phyloP scores from a whole-genome alignment of 2,113 vertebrate species.

The Monarcha castaneiventris region DNA sequence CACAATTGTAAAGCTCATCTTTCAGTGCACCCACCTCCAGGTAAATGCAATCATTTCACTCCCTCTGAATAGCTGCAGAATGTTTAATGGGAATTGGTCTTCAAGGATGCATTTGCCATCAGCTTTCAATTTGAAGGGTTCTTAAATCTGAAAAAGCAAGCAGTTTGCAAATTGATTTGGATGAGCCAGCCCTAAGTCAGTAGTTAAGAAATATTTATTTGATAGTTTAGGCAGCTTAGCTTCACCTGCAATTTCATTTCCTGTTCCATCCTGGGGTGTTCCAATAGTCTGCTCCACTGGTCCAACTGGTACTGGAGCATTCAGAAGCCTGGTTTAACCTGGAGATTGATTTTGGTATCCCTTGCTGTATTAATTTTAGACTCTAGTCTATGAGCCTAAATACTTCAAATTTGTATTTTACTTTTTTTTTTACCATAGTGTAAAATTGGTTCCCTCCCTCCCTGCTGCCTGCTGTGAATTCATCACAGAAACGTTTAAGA shows the following conservation, averaged over 20 bases:
- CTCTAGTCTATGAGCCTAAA: neutral
- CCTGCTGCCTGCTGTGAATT: neutral
- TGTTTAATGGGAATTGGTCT: neutral
- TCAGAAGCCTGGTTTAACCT: neutral
- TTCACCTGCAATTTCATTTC: slow-evolving; percentile 27
- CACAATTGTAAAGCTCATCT: neutral
- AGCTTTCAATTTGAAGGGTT: slow-evolving; percentile 10
- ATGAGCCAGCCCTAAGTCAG: neutral
- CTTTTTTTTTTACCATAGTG: neutral
- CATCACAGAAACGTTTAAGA: neutral
- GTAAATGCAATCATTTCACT: neutral
- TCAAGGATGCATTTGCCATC: slow-evolving; percentile 3
- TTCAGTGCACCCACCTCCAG: neutral
- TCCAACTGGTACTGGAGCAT: neutral
- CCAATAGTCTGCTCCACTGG: neutral
- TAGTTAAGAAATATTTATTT: slow-evolving; percentile 32
- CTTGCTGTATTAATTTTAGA: neutral
- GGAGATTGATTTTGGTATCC: neutral
- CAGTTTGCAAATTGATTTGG: slow-evolving; percentile 41
- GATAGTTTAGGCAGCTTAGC: neutral
- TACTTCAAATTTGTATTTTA: neutral
- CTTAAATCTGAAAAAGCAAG: slow-evolving; percentile 8
- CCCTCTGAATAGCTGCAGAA: neutral
- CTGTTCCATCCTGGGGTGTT: neutral
- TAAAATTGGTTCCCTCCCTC: neutral